A percentile compares a stretch with the other conserved stretches of the same genome.
Conservation (phyloP, 2,797 vertebrate genomes). For the Epinephelus coioides region DNA sequence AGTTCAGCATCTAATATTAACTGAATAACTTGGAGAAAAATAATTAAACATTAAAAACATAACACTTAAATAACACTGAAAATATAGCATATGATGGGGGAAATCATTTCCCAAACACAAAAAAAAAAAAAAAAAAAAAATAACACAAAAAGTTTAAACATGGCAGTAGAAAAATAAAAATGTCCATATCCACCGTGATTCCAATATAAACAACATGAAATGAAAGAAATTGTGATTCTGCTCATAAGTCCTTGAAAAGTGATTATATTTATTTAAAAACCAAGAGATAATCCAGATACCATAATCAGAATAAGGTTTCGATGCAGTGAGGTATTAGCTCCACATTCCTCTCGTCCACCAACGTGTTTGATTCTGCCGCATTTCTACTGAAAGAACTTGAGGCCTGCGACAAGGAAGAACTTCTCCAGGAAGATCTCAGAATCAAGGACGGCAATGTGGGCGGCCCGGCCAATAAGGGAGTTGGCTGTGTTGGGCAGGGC, state of each 20-base stretch:
- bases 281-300: slow-evolving; percentile 83
- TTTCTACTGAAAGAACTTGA: slow-evolving; percentile 97
- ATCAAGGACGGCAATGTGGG: slow-evolving; percentile 98
- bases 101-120: slow-evolving; percentile 53
- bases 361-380: slow-evolving; percentile 34
- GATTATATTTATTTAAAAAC: slow-evolving; percentile 88
- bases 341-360: slow-evolving; percentile 77
- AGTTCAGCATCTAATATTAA: slow-evolving; percentile 81
- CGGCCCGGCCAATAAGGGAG: slow-evolving; percentile 97
- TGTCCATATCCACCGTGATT: slow-evolving; percentile 57
- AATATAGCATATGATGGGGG: slow-evolving; percentile 62
- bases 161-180: slow-evolving; percentile 83
- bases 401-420: slow-evolving; percentile 98
- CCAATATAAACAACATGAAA: slow-evolving; percentile 57
- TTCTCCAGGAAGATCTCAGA: slow-evolving; percentile 99
- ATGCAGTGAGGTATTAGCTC: slow-evolving; percentile 95
- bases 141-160: slow-evolving; percentile 52
- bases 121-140: slow-evolving; percentile 32
- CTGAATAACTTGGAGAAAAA: slow-evolving; percentile 52
- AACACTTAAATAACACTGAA: slow-evolving; percentile 84
- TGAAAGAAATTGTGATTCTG: slow-evolving; percentile 84
- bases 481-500: slow-evolving; percentile 98
- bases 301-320: slow-evolving; percentile 87
- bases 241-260: slow-evolving; percentile 89
- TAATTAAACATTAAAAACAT: slow-evolving; percentile 58